Percentiles rank a stretch among this genome's conserved stretches.
phyloP scores from a whole-genome alignment of 1,140 invertebrate species.

The Zaprionus camerounensis region DNA sequence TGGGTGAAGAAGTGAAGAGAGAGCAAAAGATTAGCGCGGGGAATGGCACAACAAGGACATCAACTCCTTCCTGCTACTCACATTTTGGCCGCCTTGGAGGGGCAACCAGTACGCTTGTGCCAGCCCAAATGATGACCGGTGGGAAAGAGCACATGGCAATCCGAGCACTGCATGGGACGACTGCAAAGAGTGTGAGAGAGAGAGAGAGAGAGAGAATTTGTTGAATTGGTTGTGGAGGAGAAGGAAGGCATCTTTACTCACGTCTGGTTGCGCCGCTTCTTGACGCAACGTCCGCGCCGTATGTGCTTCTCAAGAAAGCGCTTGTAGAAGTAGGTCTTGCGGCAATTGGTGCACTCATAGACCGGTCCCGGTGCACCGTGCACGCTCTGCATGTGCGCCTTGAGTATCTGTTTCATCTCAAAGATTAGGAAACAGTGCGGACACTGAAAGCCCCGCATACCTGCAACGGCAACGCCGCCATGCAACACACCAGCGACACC shows the following conservation, averaged over 20 bases:
- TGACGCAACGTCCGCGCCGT: constrained; percentile 80
- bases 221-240: not conserved
- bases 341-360: constrained; percentile 82
- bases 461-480: not conserved
- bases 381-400: constrained; percentile 81
- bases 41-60: not conserved
- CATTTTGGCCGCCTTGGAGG: constrained; percentile 80
- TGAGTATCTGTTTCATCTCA: constrained; percentile 81
- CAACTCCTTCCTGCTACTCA: constrained; percentile 31
- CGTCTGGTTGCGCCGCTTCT: constrained; percentile 82
- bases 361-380: constrained; percentile 76
- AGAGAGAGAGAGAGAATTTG: not conserved
- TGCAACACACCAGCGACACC: not conserved
- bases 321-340: constrained; percentile 82
- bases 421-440: constrained; percentile 78
- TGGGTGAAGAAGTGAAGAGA: constrained; percentile 16
- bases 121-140: constrained; percentile 82
- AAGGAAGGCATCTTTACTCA: constrained; percentile 34
- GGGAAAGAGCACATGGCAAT: constrained; percentile 82
- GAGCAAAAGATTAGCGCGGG: not conserved
- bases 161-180: constrained; percentile 82
- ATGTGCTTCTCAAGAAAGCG: constrained; percentile 82
- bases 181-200: constrained; percentile 22
- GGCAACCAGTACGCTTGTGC: constrained; percentile 83
- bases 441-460: constrained; percentile 69